Conservation (phyloP, 2,113 vertebrate genomes). For the Baryphthengus martii region DNA sequence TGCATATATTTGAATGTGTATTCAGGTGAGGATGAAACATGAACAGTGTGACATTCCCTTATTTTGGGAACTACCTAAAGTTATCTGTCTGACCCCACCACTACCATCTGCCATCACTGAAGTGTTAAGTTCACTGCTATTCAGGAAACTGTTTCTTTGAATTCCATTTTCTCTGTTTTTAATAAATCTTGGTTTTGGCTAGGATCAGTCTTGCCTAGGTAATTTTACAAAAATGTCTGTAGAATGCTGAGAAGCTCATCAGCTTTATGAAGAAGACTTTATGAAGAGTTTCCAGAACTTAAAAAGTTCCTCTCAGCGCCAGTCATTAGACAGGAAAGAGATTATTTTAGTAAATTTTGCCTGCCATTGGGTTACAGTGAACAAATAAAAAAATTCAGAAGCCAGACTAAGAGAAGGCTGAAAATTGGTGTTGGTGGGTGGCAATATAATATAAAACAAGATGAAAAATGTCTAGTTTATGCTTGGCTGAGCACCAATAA, state of each 20-base stretch:
- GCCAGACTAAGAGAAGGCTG: not conserved
- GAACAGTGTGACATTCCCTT: not conserved
- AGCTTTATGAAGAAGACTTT: constrained; percentile 21
- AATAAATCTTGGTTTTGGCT: constrained; percentile 53
- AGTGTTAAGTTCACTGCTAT: constrained; percentile 29
- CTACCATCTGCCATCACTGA: not conserved
- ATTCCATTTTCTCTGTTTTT: constrained; percentile 45
- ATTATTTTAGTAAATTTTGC: not conserved
- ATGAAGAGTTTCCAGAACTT: constrained; percentile 20
- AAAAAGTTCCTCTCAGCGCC: not conserved
- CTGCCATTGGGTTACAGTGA: not conserved
- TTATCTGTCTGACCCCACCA: not conserved
- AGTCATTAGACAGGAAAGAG: not conserved
- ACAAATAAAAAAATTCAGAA: not conserved
- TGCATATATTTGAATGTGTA: not conserved
- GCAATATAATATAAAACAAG: not conserved
- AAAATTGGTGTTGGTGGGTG: not conserved
- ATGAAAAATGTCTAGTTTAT: not conserved
- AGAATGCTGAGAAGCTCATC: constrained; percentile 14
- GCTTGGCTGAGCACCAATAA: not conserved
- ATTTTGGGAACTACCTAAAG: not conserved
- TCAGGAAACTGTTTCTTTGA: constrained; percentile 35
- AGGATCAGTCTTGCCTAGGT: constrained; percentile 23
- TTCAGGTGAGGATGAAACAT: not conserved
- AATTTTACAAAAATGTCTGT: constrained; percentile 43